Base-by-base conservation (phyloP, 1,140 invertebrate genomes). In the Aphelinus certus region DNA sequence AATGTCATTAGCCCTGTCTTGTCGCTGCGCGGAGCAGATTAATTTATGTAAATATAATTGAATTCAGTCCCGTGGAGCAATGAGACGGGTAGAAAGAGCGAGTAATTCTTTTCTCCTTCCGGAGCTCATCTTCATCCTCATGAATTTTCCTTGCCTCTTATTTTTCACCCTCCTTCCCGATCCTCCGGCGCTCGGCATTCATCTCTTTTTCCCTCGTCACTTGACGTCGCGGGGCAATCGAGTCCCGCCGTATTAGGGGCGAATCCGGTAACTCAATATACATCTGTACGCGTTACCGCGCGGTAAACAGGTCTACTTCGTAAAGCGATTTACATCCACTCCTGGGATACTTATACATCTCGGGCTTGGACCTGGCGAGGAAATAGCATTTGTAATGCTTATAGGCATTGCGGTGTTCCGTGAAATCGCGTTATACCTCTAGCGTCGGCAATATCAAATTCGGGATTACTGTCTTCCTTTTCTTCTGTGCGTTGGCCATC, bases 71-170 rank as follows among this genome's bases (percentile, higher is more conserved):
- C 26, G 26, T 26, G 26, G 26, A 26, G 26, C 26, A 26, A 26
- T 26, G 26, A 26, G 26, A 26, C 26, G 26, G 26, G 26, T 26
- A 26, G 26, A 26, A 26, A 26, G 26, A 66, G 49, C 63, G 57
- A 48, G 43, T 76, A 67, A 75, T 76, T 65, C 4, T 47, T 51
- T 65, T 78, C 64, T 56, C 67, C 73, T 60, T 78, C 64, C 72
- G 26, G 26, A 26, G 26, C 26, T 26, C 26, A 80, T 81, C 79
- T 80, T 70, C 61, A 51, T 60, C 57, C 61, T 64, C 66, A 58
- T 78, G 76, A 81, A 81, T 81, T 82, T 81, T 78, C 74, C 76
- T 77, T 57, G 64, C 49, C 57, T 55, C 73, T 62, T 79, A 79
- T 78, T 78, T 76, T 73, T 71, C 51, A 46, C 10, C 46, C 43